Percentiles rank a stretch among this genome's conserved stretches.
Conservation (phyloP, 1,140 invertebrate species). For the Cardiocondyla obscurior region DNA sequence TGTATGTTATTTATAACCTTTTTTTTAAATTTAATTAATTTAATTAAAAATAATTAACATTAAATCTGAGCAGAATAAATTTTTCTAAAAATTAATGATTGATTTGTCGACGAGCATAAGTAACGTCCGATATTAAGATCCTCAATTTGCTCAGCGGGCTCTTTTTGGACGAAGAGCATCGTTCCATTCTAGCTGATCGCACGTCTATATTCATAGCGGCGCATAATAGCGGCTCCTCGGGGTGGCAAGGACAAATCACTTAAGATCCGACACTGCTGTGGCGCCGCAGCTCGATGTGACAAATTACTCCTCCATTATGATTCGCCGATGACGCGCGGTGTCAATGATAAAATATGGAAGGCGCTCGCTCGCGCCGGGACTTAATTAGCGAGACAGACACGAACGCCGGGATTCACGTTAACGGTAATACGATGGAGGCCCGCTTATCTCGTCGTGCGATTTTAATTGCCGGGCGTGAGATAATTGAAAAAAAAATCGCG, state of each 20-base stretch:
- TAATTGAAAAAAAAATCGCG: neutral
- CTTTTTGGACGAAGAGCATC: conserved; percentile 41
- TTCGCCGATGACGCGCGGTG: conserved; percentile 38
- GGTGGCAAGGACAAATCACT: conserved; percentile 81
- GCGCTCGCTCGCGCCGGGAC: neutral
- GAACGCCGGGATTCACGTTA: neutral
- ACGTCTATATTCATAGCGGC: conserved; percentile 66
- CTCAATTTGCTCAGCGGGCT: conserved; percentile 24
- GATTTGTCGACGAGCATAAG: conserved; percentile 35
- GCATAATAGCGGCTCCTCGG: conserved; percentile 62
- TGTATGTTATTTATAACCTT: neutral
- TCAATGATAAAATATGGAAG: conserved; percentile 60
- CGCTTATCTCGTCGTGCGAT: neutral
- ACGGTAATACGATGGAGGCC: neutral
- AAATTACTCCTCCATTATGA: conserved; percentile 79
- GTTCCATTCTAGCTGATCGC: conserved; percentile 50
- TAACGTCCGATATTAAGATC: conserved; percentile 53
- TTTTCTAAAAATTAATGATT: conserved; percentile 47
- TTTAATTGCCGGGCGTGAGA: conserved; percentile 18
- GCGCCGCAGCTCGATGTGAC: conserved; percentile 68
- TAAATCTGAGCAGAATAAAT: neutral
- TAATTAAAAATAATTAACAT: neutral
- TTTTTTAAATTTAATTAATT: neutral
- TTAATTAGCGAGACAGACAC: conserved; percentile 54
- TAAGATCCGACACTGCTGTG: conserved; percentile 52